phyloP scores from a whole-genome alignment of 1,140 invertebrate genomes.

The Cecropterus lyciades region DNA sequence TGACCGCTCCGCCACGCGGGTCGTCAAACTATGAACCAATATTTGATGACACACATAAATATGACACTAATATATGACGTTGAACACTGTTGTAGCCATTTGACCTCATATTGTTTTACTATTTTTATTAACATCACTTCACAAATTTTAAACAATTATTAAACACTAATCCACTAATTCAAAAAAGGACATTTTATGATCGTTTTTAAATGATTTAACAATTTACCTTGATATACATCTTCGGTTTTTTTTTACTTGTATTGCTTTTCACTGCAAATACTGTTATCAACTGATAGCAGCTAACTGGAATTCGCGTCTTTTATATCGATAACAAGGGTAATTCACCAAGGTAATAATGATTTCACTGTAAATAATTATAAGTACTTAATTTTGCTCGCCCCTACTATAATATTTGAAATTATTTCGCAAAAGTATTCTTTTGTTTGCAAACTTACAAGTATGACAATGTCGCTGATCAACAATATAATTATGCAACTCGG shows the following conservation, averaged over 20 bases:
- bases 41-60: too few species aligned
- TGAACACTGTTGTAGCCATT: too few species aligned
- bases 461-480: constrained; percentile 14
- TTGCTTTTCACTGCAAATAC: constrained; percentile 41
- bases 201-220: not conserved
- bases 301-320: constrained; percentile 51
- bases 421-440: constrained; percentile 26
- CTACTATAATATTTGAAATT: constrained; percentile 9
- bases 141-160: constrained; percentile 10
- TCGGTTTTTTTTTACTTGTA: constrained; percentile 27
- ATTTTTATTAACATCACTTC: constrained; percentile 11
- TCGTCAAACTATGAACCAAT: too few species aligned
- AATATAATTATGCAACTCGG: constrained; percentile 7
- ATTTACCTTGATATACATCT: constrained; percentile 60
- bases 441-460: constrained; percentile 13
- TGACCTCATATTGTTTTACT: too few species aligned
- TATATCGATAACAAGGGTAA: constrained; percentile 63
- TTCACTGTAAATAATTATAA: constrained; percentile 55
- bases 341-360: constrained; percentile 59
- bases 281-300: constrained; percentile 56
- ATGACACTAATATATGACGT: too few species aligned
- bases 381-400: constrained; percentile 14
- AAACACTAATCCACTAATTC: not conserved
- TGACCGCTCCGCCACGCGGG: too few species aligned
- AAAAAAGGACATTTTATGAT: not conserved